Base-by-base conservation (phyloP, 2,888 invertebrate genomes). In the Cryptosula pallasiana region DNA sequence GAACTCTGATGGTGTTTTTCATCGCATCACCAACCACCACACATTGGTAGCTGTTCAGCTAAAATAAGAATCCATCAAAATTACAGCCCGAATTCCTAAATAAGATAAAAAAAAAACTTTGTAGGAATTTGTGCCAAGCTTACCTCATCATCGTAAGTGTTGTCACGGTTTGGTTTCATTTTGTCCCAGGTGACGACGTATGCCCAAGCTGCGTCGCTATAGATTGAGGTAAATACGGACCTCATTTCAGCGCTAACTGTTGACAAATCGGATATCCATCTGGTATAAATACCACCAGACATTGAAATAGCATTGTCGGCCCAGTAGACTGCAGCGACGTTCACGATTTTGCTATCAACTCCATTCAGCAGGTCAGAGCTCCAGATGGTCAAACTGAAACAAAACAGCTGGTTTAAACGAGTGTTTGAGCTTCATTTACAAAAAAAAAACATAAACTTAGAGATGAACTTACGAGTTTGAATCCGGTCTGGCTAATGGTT, bases 241-340 rank as follows among this genome's bases (percentile, higher is more conserved):
- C 9, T 13, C 20, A 20, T 45, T 20, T 5, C 45, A 13, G 45
- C 20, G 45, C 20, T 20, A 45, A 13, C 20, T 5, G 45, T 20
- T 45, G 45, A 5, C 5, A 45, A 23, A n/a, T 63, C n/a, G 2
- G 29, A 5, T 13, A 63, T 32, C 32, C 29, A 25, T 13, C 13
- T 20, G 2, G 63, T 63, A 32, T 63, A 63, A 13, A 63, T 2
- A 2, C 32, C 32, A 9, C 63, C 63, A 63, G 3, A 16, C 2
- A 5, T 13, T 25, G 63, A 9, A n/a, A 25, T 13, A n/a, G n/a
- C 25, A 57, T 25, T 57, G 63, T 63, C 63, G n/a, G 63, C 32
- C 63, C 63, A 63, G 32, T 63, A 63, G 1, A 32, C 63, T 63
- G 63, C 63, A 25, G 63, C 63, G 5, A 63, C 63, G 13, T 25